Evolutionary conservation across 2,888 invertebrate species (phyloP).

Genomic region (Frankliniella fusca): DNA sequence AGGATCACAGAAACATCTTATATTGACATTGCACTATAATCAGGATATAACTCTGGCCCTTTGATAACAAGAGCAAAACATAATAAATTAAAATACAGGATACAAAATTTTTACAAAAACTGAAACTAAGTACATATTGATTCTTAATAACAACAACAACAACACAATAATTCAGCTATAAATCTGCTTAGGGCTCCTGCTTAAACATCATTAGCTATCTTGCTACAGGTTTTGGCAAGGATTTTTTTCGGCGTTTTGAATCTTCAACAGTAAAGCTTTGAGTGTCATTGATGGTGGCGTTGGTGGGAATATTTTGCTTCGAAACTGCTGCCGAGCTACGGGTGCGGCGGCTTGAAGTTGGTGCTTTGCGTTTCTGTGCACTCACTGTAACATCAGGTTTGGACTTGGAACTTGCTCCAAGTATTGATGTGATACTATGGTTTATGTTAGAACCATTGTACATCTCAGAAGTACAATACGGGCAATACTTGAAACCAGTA

Average conservation of each 20-base stretch:
- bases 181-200: neutral
- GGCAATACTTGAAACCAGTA: neutral
- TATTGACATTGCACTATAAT: constrained; percentile 9
- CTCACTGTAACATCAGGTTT: neutral
- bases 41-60: constrained; percentile 18
- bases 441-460: neutral
- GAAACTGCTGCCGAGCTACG: neutral
- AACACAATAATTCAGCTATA: neutral
- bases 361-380: neutral
- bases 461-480: neutral
- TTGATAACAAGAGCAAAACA: neutral
- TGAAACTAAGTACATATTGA: neutral
- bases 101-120: constrained; percentile 1
- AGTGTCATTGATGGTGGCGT: neutral
- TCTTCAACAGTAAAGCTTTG: neutral
- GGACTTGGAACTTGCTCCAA: constrained; percentile 8
- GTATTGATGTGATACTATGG: neutral
- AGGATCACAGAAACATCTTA: constrained; percentile 3
- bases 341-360: neutral
- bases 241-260: neutral
- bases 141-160: neutral
- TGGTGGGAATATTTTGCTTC: neutral
- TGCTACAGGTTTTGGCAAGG: neutral
- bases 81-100: neutral
- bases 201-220: neutral